Evolutionary conservation across 2,888 invertebrate species (phyloP).

Genomic region (Thera britannica): DNA sequence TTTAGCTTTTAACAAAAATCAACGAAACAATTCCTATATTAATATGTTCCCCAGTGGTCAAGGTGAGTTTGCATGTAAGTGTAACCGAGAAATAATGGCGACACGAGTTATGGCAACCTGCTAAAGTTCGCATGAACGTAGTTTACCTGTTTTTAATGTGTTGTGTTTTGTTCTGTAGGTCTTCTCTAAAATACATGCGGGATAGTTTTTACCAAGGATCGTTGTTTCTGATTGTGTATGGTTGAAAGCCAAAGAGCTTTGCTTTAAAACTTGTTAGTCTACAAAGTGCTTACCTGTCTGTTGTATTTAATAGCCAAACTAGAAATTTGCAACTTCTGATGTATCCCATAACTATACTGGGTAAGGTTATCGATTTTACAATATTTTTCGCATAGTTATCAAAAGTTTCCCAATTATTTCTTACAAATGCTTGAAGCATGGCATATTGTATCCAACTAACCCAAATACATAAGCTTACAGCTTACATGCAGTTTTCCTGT

Average conservation of each 20-base stretch:
- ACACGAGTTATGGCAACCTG: constrained; percentile 22
- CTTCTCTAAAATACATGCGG: constrained; percentile 23
- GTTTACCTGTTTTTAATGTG: constrained; percentile 36
- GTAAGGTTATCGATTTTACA: constrained; percentile 24
- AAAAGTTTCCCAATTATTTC: neutral
- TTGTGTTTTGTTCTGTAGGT: constrained; percentile 37
- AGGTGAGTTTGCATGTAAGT: constrained; percentile 37
- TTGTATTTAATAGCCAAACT: constrained; percentile 14
- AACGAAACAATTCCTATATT: constrained; percentile 45
- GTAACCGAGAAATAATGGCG: constrained; percentile 20
- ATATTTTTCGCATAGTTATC: neutral
- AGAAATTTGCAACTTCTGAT: constrained; percentile 19
- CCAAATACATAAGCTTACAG: neutral
- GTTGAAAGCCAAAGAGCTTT: constrained; percentile 2
- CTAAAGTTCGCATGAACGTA: constrained; percentile 19
- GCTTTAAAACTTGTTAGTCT: constrained; percentile 11
- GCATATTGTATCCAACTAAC: neutral
- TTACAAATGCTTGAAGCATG: neutral
- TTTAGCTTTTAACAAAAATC: constrained; percentile 43
- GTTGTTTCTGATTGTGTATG: constrained; percentile 1
- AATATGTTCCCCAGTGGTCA: constrained; percentile 46
- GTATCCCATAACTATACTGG: constrained; percentile 22
- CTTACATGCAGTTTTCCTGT: neutral
- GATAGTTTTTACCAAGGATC: constrained; percentile 14
- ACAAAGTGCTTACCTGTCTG: constrained; percentile 15